phyloP scores from a whole-genome alignment of 2,797 vertebrate species.

The Melanotaenia maccullochi region DNA sequence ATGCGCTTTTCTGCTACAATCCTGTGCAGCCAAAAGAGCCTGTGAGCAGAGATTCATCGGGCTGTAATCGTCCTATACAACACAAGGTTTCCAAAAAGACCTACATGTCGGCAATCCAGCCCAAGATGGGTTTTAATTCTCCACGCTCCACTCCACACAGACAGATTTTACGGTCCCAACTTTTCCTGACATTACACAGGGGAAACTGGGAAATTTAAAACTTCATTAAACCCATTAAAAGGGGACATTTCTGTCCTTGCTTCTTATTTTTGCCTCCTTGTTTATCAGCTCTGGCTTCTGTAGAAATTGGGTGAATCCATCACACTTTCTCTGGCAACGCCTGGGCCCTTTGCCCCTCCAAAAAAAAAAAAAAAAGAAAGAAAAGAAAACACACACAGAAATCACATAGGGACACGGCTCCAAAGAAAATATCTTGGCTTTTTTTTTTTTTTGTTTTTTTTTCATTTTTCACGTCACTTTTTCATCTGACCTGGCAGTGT shows the following conservation, averaged over 20 bases:
- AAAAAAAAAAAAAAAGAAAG: background rate
- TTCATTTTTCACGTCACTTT: constrained; percentile 61
- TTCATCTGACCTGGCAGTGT: constrained; percentile 80
- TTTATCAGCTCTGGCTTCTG: constrained; percentile 32
- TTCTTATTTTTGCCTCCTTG: constrained; percentile 13
- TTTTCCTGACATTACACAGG: constrained; percentile 24
- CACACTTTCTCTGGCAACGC: constrained; percentile 38
- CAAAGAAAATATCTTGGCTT: constrained; percentile 53
- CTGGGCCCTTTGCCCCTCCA: constrained; percentile 4
- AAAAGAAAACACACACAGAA: background rate
- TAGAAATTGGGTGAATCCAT: constrained; percentile 65
- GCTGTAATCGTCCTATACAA: constrained; percentile 60
- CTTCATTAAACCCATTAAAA: constrained; percentile 57
- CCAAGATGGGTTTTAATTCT: constrained; percentile 55
- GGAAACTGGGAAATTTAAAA: constrained; percentile 61
- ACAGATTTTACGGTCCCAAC: constrained; percentile 28
- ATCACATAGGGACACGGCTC: constrained; percentile 38
- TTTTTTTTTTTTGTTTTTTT: constrained; percentile 30
- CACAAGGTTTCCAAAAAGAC: constrained; percentile 53
- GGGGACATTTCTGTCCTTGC: constrained; percentile 27
- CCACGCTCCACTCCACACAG: constrained; percentile 29
- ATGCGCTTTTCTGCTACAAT: constrained; percentile 60
- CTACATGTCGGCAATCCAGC: constrained; percentile 50
- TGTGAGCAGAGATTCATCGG: constrained; percentile 56
- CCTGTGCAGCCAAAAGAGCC: constrained; percentile 48